Evolutionary conservation across 2,113 vertebrate genomes (phyloP).

Genomic region (Protobothrops flavoviridis): DNA sequence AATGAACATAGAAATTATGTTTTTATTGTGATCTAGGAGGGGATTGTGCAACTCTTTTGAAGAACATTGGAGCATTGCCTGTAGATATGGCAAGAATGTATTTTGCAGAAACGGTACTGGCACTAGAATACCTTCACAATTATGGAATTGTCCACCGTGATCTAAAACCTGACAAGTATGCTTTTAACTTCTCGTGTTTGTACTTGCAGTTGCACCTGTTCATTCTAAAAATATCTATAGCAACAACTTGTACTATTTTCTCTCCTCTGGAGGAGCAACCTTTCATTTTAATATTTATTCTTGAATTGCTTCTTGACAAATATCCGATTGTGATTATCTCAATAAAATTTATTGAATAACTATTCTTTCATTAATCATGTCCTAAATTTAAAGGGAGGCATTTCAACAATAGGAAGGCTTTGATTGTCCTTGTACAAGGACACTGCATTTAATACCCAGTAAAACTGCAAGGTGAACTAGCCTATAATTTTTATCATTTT

Average conservation of each 20-base stretch:
- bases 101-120: constrained; percentile 95
- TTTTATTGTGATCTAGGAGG: constrained; percentile 76
- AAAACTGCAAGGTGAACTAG: background rate
- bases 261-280: background rate
- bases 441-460: background rate
- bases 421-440: background rate
- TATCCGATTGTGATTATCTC: background rate
- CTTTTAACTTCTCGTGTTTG: constrained; percentile 21
- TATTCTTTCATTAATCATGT: background rate
- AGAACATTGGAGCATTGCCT: constrained; percentile 92
- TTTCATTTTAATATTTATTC: background rate
- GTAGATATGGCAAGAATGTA: constrained; percentile 97
- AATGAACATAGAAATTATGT: background rate
- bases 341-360: background rate
- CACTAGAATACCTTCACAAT: constrained; percentile 94
- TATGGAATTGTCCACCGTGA: constrained; percentile 98
- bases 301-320: background rate
- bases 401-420: background rate
- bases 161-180: constrained; percentile 97
- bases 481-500: background rate
- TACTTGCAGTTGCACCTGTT: constrained; percentile 10
- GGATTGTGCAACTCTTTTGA: constrained; percentile 94
- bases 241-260: background rate
- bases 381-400: background rate
- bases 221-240: constrained; percentile 18